Percentiles rank a stretch among this genome's conserved stretches.
phyloP scores from a whole-genome alignment of 1,140 invertebrate species.

The Paralvinella palmiformis region DNA sequence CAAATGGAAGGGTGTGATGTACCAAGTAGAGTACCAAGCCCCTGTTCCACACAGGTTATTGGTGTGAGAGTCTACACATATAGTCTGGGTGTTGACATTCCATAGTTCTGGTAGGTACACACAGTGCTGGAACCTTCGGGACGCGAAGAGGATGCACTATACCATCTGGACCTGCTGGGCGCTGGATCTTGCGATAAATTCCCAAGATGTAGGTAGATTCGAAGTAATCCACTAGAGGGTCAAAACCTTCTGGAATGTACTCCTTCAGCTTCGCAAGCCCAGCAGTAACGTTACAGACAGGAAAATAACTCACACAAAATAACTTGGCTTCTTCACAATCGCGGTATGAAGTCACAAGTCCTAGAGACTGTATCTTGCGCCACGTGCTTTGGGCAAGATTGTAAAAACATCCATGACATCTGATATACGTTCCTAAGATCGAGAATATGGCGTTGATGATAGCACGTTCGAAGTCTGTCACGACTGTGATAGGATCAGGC shows the following conservation, averaged over 20 bases:
- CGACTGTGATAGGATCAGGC: neutral
- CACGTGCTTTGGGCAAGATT: neutral
- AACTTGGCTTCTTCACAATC: neutral
- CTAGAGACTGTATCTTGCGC: neutral
- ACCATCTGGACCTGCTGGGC: neutral
- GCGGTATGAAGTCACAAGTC: neutral
- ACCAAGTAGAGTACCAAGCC: neutral
- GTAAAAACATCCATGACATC: neutral
- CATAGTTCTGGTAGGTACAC: neutral
- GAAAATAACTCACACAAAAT: neutral
- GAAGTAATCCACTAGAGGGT: neutral
- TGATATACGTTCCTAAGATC: neutral
- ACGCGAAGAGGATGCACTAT: neutral
- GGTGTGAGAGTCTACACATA: neutral
- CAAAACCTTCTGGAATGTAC: too few species aligned
- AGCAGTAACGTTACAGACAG: neutral
- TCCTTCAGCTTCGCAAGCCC: neutral
- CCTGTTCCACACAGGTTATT: neutral
- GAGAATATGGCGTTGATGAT: neutral
- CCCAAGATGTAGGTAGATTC: neutral
- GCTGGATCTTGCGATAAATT: neutral
- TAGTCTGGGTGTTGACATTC: neutral
- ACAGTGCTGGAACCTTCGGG: neutral
- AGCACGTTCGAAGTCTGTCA: neutral
- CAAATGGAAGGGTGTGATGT: neutral